These are phyloP conservation scores for Caerostris extrusa DNA, from an alignment of 1,140 invertebrate species.

Conservation along the genomic window DNA sequence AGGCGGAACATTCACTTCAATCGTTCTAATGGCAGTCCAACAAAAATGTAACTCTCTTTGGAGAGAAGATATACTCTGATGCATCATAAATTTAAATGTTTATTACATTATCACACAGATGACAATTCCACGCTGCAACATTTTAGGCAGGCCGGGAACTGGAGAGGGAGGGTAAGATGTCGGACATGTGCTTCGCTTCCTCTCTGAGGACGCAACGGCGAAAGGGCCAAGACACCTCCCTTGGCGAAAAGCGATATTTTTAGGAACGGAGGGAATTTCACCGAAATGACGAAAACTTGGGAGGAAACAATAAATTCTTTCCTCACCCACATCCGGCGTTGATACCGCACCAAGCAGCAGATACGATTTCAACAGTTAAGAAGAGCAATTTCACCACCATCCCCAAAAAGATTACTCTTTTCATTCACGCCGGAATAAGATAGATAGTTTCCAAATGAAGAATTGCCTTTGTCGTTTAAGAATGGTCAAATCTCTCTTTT, in stretches of 20 bases:
- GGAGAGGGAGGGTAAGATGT: neutral
- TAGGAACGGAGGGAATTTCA: constrained; percentile 15
- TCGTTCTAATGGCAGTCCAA: neutral
- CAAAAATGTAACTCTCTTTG: neutral
- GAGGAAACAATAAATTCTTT: constrained; percentile 60
- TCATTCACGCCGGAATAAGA: too few species aligned
- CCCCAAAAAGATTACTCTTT: too few species aligned
- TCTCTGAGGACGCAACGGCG: neutral
- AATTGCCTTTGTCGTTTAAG: too few species aligned
- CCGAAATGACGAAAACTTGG: constrained; percentile 29
- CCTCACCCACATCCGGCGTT: constrained; percentile 35
- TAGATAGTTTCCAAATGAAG: too few species aligned
- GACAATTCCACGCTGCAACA: neutral
- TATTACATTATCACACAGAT: neutral
- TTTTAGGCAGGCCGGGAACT: neutral
- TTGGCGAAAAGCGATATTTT: neutral
- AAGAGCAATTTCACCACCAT: neutral
- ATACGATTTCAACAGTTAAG: constrained; percentile 1
- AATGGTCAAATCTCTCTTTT: too few species aligned
- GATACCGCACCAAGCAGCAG: neutral
- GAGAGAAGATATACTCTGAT: neutral
- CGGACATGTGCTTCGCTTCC: neutral
- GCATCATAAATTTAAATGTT: neutral
- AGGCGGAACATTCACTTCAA: too few species aligned
- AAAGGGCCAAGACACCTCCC: constrained; percentile 19